phyloP scores from a whole-genome alignment of 2,797 vertebrate genomes.

The Prunella strophiata region DNA sequence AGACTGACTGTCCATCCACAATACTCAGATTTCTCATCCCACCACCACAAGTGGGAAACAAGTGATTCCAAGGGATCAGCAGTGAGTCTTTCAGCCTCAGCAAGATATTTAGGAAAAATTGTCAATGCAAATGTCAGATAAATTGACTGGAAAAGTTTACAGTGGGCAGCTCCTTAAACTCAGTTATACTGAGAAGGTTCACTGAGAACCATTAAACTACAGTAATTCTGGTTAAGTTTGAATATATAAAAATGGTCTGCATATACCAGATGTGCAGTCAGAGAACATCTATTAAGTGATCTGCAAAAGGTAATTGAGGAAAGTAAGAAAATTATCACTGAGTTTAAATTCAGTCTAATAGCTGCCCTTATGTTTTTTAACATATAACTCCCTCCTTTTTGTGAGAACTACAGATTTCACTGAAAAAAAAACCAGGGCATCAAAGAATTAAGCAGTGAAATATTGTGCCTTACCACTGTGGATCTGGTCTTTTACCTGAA shows the following conservation, averaged over 20 bases:
- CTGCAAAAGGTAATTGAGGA: not conserved
- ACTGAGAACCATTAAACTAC: not conserved
- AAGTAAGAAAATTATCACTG: not conserved
- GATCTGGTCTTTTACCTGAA: not conserved
- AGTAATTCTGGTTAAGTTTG: not conserved
- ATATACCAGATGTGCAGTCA: not conserved
- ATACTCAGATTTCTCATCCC: not conserved
- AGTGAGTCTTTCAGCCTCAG: not conserved
- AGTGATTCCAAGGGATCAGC: not conserved
- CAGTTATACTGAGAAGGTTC: not conserved
- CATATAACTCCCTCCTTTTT: not conserved
- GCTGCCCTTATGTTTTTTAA: not conserved
- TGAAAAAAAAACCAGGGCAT: not conserved
- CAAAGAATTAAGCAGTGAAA: not conserved
- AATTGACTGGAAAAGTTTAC: not conserved
- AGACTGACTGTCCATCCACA: not conserved
- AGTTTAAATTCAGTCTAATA: not conserved
- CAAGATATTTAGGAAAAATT: not conserved
- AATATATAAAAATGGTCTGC: not conserved
- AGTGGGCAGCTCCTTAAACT: not conserved
- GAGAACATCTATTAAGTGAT: not conserved
- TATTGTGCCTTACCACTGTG: not conserved
- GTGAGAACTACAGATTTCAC: not conserved
- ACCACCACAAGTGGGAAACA: not conserved
- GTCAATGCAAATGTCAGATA: not conserved